Evolutionary conservation across 2,888 invertebrate species (phyloP), one percentile per base, ranked within the genome.

Genomic region (Cyrtodaria siliqua): DNA sequence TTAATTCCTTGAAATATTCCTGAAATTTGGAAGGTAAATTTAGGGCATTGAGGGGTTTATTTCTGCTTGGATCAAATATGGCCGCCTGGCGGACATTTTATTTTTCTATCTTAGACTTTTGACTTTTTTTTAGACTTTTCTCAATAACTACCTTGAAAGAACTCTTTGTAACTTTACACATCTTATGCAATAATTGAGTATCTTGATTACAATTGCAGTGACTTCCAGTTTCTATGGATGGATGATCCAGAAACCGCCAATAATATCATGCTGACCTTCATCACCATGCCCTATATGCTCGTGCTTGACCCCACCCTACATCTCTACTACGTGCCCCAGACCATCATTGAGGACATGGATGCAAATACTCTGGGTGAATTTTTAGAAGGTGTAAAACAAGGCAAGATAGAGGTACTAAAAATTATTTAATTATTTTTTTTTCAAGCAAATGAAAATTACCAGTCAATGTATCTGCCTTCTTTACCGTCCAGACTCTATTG

Each of bases 181-280:
- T 44, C 20, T 3, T 44, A 6, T 44, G 44, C 20, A 18, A 44
- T 44, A 4, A 16, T 9, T 44, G 9, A 44, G 6, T 44, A 3
- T 44, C 18, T 23, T 26, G 18, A 3, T 9, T 40, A 66, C 18
- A 55, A 49, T 83, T 92, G 20, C 89, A 95, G 94, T 66, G 93
- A 95, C 84, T 97, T 97, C 91, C 98, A 99, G 93, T 99, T 99
- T 94, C 98, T 98, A 44, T 99, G 98, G 98, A 95, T 97, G 93
- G 97, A 97, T 0, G 96, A 95, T 82, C 96, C 97, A 2, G 97
- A 97, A 64, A 94, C 99, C 80, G 97, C 97, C 14, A 98, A 98
- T 94, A 97, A 96, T 67, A 97, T 99, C 88, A 97, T 97, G 14
- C 97, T 99, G 96, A 95, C 95, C 77, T 95, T 96, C 79, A 79